Evolutionary conservation across 2,113 vertebrate genomes (phyloP), one percentile per base, ranked within the genome.

Genomic region (Gorilla gorilla): DNA sequence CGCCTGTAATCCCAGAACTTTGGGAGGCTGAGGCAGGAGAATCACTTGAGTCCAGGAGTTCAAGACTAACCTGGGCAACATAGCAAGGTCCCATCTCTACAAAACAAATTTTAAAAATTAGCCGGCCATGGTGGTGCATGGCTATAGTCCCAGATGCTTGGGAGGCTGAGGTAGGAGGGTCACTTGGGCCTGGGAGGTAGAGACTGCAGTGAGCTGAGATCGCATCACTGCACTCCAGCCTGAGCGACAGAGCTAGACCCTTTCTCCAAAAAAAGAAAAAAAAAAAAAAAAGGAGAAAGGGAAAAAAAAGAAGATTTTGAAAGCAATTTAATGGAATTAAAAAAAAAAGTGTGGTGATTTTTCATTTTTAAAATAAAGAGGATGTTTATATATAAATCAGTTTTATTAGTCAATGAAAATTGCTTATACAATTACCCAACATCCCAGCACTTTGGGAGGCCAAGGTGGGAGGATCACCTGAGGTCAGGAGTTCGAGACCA

Each of bases 321-420:
- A 79, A 68, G 30, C 32, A 82, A 50, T 40, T 18, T 57, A n/a
- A 73, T 55, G 30, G 20, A 50, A 61, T 82, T 50, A 78, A 81
- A 81, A 81, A 70, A 70, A 83, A 95, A 30, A 64, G 12, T 27
- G 35, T 73, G 30, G 18, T 40, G 3, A 18, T 59, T 52, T 94
- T 94, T n/a, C 22, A 9, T 40, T 61, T 66, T 86, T n/a, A 6
- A 52, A 64, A 14, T 70, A 83, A 92, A 81, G 87, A 92, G 43
- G 35, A 84, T 91, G 61, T 55, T 55, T 64, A 32, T 64, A 64
- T 64, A 38, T 38, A 90, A 94, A 96, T 79, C 32, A 57, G 30
- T 84, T 96, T 66, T 64, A 64, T 64, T 91, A 87, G 81, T 84
- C 87, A 95, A 17, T 75, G 57, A 88, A 79, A 84, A 75, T 90